Evolutionary conservation across 1,140 invertebrate genomes (phyloP), one percentile per base, ranked within the genome.

Genomic region (Zophobas atratus): DNA sequence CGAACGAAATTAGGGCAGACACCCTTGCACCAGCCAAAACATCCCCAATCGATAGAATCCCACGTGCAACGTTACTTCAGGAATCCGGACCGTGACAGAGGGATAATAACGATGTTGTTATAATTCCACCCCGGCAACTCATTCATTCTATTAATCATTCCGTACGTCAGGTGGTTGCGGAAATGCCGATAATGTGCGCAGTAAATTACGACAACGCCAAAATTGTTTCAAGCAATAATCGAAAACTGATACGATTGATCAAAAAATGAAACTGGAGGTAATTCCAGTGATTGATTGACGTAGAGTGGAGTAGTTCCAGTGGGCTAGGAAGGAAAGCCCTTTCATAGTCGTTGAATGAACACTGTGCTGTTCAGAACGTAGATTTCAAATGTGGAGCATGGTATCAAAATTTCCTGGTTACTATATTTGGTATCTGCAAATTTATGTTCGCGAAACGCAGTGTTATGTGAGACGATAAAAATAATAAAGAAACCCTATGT

Each of bases 101-200:
- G 43, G 43, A 46, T 46, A 8, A 46, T 46, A 46, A 46, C 43
- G 3, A 46, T 46, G 6, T 46, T 46, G 43, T 46, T 46, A 3
- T 3, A 3, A 46, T 46, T 51, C 49, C n/a, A 51, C 49, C n/a
- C n/a, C 49, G 2, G 6, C 49, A 51, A 6, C 49, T 51, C 49
- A 51, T 51, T 51, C 49, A 20, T 2, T 51, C 49, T 0, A 51
- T 51, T 51, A 51, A n/a, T 51, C 49, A 46, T 46, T 8, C 3
- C 20, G n/a, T 20, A 20, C 49, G 49, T 51, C 49, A 51, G 49
- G 49, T 51, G 49, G 49, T 20, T 51, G n/a, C 49, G n/a, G 49
- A 2, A 5, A 20, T 20, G 49, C 49, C 4, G 2, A 51, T 51
- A n/a, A 51, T 6, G 2, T 51, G 43, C 43, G 43, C n/a, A 51